A percentile compares a stretch with the other conserved stretches of the same genome.
phyloP scores from a whole-genome alignment of 2,888 invertebrate species.

The Euplexia lucipara region DNA sequence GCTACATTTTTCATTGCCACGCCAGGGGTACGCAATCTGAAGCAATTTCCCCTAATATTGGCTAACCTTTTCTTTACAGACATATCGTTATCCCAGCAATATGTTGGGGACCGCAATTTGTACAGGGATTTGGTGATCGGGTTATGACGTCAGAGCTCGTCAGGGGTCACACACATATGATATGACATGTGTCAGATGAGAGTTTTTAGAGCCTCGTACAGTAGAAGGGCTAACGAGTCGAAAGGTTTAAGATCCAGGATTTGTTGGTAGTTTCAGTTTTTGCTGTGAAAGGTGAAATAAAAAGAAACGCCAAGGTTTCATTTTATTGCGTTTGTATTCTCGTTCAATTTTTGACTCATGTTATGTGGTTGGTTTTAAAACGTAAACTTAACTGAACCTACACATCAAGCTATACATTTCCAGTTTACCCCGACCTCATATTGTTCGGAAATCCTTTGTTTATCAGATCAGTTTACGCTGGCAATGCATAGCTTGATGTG shows the following conservation, averaged over 20 bases:
- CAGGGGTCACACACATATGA: constrained; percentile 30
- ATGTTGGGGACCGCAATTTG: constrained; percentile 56
- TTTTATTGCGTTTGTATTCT: not conserved
- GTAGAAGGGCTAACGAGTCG: constrained; percentile 32
- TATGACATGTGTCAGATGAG: constrained; percentile 30
- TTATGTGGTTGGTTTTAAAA: no score
- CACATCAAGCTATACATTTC: no score
- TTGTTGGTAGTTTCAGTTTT: not conserved
- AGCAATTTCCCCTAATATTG: constrained; percentile 56
- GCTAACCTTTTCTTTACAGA: constrained; percentile 45
- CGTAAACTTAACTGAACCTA: no score
- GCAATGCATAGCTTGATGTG: no score
- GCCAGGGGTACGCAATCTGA: constrained; percentile 39
- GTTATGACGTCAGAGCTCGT: constrained; percentile 52
- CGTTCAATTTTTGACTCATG: no score
- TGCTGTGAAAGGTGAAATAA: not conserved
- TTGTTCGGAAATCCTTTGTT: no score
- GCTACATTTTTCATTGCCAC: constrained; percentile 39
- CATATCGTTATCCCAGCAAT: constrained; percentile 58
- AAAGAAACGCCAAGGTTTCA: no score
- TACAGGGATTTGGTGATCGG: constrained; percentile 50
- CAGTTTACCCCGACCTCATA: no score
- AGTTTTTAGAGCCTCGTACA: constrained; percentile 53
- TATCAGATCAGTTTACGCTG: no score
- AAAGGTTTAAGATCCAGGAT: constrained; percentile 13